Conservation (phyloP, 37 sponge, comb jelly and placozoan species). For the Chondrilla cf. caribensis region DNA sequence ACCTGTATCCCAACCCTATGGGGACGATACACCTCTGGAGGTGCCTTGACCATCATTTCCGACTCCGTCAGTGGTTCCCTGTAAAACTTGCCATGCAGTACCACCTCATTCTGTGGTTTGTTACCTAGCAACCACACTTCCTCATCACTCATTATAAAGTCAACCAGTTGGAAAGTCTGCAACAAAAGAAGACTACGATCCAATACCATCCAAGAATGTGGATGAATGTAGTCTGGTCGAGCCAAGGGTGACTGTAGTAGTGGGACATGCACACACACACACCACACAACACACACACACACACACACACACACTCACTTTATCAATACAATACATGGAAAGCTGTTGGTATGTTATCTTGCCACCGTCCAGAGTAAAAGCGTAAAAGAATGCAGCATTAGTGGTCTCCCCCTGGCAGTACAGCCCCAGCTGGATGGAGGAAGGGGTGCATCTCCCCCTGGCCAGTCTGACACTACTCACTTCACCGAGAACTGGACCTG, state of each 20-base stretch:
- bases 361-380: not conserved
- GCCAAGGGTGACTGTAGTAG: too few species aligned
- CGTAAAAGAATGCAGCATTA: not conserved
- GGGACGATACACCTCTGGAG: too few species aligned
- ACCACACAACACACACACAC: constrained; percentile 20
- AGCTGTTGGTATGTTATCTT: constrained; percentile 23
- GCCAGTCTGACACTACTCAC: too few species aligned
- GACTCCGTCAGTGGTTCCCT: too few species aligned
- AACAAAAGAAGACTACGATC: not conserved
- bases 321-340: not conserved
- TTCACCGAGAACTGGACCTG: too few species aligned
- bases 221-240: too few species aligned
- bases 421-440: constrained; percentile 30
- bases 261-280: not conserved
- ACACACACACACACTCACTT: constrained; percentile 23
- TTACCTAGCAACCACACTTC: constrained; percentile 26
- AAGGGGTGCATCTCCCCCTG: not conserved
- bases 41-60: too few species aligned
- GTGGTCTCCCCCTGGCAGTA: not conserved
- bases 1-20: too few species aligned
- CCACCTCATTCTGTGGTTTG: too few species aligned
- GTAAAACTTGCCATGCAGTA: too few species aligned
- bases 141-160: not conserved
- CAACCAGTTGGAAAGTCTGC: not conserved
- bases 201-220: too few species aligned